Percentiles rank a stretch among this genome's conserved stretches.
Evolutionary conservation across 2,113 vertebrate genomes (phyloP).

Genomic region (Peromyscus polionotus): DNA sequence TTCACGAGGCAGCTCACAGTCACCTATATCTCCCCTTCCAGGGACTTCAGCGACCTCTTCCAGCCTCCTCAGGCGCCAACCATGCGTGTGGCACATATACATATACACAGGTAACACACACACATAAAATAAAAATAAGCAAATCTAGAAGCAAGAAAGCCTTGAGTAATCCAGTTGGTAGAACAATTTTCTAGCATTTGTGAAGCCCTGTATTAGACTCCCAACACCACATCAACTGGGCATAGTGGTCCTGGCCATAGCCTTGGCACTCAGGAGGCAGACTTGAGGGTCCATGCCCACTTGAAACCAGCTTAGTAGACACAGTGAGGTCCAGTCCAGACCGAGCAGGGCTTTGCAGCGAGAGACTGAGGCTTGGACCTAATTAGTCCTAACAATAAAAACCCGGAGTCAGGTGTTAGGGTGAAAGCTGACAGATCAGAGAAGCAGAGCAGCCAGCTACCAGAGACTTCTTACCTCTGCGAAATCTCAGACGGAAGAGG

Average conservation of each 20-base stretch:
- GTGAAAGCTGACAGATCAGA: no score
- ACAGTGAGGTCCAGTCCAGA: background rate
- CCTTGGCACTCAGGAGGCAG: background rate
- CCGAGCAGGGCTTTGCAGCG: no score
- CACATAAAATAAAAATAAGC: background rate
- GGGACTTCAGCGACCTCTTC: background rate
- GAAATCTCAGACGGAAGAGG: no score
- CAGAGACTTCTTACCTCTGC: no score
- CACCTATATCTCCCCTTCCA: background rate
- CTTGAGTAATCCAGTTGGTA: no score
- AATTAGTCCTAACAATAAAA: no score
- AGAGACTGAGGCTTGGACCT: background rate
- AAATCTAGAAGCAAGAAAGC: background rate
- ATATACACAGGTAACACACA: background rate
- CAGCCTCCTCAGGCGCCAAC: background rate
- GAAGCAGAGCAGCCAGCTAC: no score
- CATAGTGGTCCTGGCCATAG: background rate
- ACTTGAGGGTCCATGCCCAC: background rate
- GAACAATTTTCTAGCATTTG: background rate
- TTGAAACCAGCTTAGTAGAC: background rate
- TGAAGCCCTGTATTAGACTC: background rate
- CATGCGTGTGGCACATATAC: background rate
- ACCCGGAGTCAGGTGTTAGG: no score
- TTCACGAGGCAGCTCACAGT: background rate
- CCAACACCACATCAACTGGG: background rate